Conservation (phyloP, 2,888 invertebrate species). For the Epistrophe eligans region DNA sequence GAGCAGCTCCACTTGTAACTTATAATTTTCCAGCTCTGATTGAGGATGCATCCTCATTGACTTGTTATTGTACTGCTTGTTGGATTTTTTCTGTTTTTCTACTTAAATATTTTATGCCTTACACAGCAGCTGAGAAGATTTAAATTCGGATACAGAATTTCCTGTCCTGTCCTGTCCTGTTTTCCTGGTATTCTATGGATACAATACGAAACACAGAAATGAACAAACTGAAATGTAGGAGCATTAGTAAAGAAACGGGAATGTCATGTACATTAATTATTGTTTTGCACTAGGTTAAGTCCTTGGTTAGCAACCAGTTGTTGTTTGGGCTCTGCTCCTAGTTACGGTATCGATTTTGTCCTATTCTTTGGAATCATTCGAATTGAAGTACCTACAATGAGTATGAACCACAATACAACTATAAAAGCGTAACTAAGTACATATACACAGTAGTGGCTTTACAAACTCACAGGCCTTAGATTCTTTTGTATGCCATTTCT, state of each 20-base stretch:
- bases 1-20: slow-evolving; percentile 83
- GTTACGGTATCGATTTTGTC: slow-evolving; percentile 73
- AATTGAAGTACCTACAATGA: slow-evolving; percentile 46
- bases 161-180: too few species aligned
- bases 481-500: not conserved
- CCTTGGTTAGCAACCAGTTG: slow-evolving; percentile 74
- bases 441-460: not conserved
- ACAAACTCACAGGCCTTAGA: not conserved
- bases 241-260: slow-evolving; percentile 60
- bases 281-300: slow-evolving; percentile 76
- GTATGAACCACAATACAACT: slow-evolving; percentile 54
- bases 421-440: slow-evolving; percentile 30
- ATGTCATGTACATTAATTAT: slow-evolving; percentile 74
- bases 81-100: slow-evolving; percentile 7
- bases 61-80: slow-evolving; percentile 41
- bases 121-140: slow-evolving; percentile 31
- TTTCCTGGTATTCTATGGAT: slow-evolving; percentile 21
- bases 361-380: slow-evolving; percentile 45
- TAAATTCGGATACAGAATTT: slow-evolving; percentile 16
- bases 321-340: slow-evolving; percentile 70
- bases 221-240: slow-evolving; percentile 69
- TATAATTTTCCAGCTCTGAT: slow-evolving; percentile 83
- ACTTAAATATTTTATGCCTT: slow-evolving; percentile 45
- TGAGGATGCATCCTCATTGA: slow-evolving; percentile 81
- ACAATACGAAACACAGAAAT: slow-evolving; percentile 58